Percentiles rank a stretch among this genome's conserved stretches.
phyloP scores from a whole-genome alignment of 1,140 invertebrate species.

The Calliopsis andreniformis region DNA sequence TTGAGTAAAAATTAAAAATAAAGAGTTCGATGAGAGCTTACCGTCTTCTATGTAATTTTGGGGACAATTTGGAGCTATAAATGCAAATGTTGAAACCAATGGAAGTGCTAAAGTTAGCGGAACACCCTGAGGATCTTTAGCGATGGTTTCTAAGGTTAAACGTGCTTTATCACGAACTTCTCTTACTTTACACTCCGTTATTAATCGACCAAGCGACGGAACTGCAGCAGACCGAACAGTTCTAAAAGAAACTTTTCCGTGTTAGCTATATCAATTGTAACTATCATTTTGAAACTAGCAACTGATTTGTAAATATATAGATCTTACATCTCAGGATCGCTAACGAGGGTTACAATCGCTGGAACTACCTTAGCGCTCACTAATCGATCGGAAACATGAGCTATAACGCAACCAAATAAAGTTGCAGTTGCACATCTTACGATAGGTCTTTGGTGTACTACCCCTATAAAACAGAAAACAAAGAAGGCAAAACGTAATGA shows the following conservation, averaged over 20 bases:
- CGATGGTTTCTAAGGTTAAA: slow-evolving; percentile 87
- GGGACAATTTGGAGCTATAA: slow-evolving; percentile 81
- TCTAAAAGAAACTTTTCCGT: slow-evolving; percentile 74
- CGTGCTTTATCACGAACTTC: slow-evolving; percentile 87
- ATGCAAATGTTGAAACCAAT: slow-evolving; percentile 81
- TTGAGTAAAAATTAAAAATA: neutral
- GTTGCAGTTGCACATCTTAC: slow-evolving; percentile 84
- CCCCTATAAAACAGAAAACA: slow-evolving; percentile 79
- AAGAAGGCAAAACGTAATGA: slow-evolving; percentile 9
- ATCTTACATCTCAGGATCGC: slow-evolving; percentile 87
- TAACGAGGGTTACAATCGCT: slow-evolving; percentile 87
- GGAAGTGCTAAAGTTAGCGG: slow-evolving; percentile 79
- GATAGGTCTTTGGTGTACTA: slow-evolving; percentile 84
- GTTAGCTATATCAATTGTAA: neutral
- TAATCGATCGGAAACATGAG: slow-evolving; percentile 82
- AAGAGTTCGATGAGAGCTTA: slow-evolving; percentile 58
- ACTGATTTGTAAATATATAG: slow-evolving; percentile 23
- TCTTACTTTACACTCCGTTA: slow-evolving; percentile 82
- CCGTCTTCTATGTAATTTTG: slow-evolving; percentile 83
- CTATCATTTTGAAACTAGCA: neutral
- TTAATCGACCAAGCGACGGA: slow-evolving; percentile 85
- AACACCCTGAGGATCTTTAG: slow-evolving; percentile 72
- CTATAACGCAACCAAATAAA: slow-evolving; percentile 84
- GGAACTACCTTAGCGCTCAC: slow-evolving; percentile 85
- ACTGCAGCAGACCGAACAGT: slow-evolving; percentile 85